Conservation (phyloP, 1,140 invertebrate genomes). For the Meloidogyne chitwoodi region DNA sequence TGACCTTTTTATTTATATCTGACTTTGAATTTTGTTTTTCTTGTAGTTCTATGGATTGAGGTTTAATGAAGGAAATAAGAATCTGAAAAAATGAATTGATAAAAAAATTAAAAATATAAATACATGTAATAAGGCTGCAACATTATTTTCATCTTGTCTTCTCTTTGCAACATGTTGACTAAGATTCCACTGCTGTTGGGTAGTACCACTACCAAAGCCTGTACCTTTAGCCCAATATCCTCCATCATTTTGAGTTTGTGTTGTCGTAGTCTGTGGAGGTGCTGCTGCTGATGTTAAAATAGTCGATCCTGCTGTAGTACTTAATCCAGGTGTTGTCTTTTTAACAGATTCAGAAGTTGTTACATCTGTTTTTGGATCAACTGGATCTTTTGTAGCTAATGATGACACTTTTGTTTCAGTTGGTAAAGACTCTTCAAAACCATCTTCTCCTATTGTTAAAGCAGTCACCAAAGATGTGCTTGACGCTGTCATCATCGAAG, state of each 20-base stretch:
- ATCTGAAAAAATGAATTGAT: neutral
- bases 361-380: neutral
- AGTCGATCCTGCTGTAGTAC: neutral
- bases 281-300: neutral
- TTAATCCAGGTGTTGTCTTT: neutral
- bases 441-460: neutral
- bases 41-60: constrained; percentile 14
- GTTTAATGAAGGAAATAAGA: constrained; percentile 18
- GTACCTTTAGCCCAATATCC: constrained; percentile 79
- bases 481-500: neutral
- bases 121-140: constrained; percentile 74
- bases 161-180: constrained; percentile 83
- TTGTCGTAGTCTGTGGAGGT: neutral
- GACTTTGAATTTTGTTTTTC: neutral
- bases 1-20: constrained; percentile 12
- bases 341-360: neutral
- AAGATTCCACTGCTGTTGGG: constrained; percentile 87
- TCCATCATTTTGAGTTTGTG: constrained; percentile 8
- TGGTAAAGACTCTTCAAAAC: neutral
- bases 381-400: neutral
- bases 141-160: constrained; percentile 84
- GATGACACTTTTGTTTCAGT: neutral
- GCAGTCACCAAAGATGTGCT: neutral
- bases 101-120: constrained; percentile 54
- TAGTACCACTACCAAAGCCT: constrained; percentile 87